phyloP scores from a whole-genome alignment of 2,888 invertebrate genomes.

The Ochropacha duplaris region DNA sequence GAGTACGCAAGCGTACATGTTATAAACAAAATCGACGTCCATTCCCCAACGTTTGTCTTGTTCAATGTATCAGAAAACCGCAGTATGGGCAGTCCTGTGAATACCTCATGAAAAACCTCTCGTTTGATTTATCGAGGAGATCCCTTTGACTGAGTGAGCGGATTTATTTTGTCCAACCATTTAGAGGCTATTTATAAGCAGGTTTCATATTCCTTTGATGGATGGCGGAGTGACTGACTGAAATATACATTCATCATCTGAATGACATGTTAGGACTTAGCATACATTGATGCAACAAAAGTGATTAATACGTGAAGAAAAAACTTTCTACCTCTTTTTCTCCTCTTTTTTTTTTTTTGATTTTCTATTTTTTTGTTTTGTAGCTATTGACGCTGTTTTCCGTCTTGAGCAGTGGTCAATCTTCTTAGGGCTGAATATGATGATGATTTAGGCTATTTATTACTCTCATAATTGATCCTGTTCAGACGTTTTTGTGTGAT shows the following conservation, averaged over 20 bases:
- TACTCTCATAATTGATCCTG: too few relatives aligned
- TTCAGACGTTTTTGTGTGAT: too few relatives aligned
- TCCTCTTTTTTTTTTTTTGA: too few relatives aligned
- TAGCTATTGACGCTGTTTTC: too few relatives aligned
- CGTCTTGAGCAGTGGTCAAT: too few relatives aligned
- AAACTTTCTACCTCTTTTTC: too few relatives aligned
- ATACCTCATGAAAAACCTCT: constrained; percentile 21
- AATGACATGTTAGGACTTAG: constrained; percentile 4
- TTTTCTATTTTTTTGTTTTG: too few relatives aligned
- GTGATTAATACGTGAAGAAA: not conserved
- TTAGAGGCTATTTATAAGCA: constrained; percentile 49
- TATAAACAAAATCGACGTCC: not conserved
- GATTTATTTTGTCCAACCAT: constrained; percentile 43
- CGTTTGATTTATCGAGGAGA: constrained; percentile 41
- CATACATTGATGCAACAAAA: not conserved
- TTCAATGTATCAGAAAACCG: constrained; percentile 5
- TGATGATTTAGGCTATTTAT: too few relatives aligned
- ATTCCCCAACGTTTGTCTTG: not conserved
- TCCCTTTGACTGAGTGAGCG: constrained; percentile 25
- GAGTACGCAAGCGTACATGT: not conserved
- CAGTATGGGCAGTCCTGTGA: not conserved
- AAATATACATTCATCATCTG: constrained; percentile 42
- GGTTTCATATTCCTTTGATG: constrained; percentile 61
- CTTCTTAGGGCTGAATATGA: too few relatives aligned
- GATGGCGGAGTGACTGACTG: constrained; percentile 42